Conservation (phyloP, 2,797 vertebrate species). For the Corythornis leucogaster region DNA sequence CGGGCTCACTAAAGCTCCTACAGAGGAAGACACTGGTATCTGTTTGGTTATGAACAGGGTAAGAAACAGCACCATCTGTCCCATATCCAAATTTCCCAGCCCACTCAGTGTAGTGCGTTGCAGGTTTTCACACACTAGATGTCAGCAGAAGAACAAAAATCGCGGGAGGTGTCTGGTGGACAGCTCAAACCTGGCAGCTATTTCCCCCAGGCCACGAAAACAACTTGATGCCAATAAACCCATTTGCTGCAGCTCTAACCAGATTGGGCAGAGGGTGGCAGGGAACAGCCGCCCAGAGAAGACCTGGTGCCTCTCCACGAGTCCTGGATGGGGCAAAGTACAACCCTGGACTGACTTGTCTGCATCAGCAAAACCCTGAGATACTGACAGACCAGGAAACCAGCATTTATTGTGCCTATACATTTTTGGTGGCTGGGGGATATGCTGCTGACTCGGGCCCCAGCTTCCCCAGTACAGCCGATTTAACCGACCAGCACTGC, state of each 20-base stretch:
- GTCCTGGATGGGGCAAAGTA: neutral
- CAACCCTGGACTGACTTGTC: rapidly evolving
- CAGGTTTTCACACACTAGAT: conserved; percentile 27
- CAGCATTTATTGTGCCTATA: neutral
- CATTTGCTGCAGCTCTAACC: neutral
- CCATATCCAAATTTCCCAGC: rapidly evolving
- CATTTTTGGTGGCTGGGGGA: rapidly evolving
- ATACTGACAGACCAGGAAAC: neutral
- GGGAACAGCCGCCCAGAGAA: neutral
- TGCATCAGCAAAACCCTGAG: neutral
- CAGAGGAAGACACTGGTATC: neutral
- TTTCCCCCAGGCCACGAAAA: neutral
- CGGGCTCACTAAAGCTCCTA: neutral
- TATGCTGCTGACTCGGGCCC: neutral
- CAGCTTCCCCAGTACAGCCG: neutral
- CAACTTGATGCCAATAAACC: neutral
- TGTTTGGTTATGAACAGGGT: neutral
- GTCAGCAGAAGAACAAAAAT: conserved; percentile 50
- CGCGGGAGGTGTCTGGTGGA: neutral
- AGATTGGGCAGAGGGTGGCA: neutral
- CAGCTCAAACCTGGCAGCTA: rapidly evolving
- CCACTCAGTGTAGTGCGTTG: neutral
- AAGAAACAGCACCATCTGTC: rapidly evolving
- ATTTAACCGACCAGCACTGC: neutral
- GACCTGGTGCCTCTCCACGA: rapidly evolving